Conservation (phyloP, 2,888 invertebrate genomes). For the Cheilosia variabilis region DNA sequence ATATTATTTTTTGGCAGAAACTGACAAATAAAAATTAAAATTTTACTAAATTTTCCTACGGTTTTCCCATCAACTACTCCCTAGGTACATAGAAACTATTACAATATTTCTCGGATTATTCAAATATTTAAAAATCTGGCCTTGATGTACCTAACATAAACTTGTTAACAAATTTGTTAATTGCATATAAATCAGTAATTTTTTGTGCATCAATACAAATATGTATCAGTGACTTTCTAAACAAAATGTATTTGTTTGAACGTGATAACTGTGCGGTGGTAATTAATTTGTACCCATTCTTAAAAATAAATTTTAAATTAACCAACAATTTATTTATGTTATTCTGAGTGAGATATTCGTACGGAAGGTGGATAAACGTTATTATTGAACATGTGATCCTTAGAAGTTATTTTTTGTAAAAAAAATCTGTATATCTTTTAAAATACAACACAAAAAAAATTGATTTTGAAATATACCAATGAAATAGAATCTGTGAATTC, state of each 20-base stretch:
- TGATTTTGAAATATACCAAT: slow-evolving; percentile 81
- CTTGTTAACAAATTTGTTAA: background rate
- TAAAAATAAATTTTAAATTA: background rate
- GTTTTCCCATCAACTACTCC: too few species aligned
- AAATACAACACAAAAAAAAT: slow-evolving; percentile 34
- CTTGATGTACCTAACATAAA: background rate
- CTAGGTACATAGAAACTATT: too few species aligned
- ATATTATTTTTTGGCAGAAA: too few species aligned
- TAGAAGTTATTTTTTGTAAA: slow-evolving; percentile 23
- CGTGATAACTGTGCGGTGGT: slow-evolving; percentile 10
- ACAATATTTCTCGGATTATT: too few species aligned
- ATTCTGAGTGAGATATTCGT: slow-evolving; percentile 12
- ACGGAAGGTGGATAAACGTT: slow-evolving; percentile 17
- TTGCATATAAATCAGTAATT: background rate
- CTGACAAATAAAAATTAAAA: too few species aligned
- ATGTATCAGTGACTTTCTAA: background rate
- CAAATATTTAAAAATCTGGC: too few species aligned
- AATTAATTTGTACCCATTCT: background rate
- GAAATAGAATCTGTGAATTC: slow-evolving; percentile 84
- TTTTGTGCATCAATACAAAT: background rate
- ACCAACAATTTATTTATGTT: slow-evolving; percentile 3
- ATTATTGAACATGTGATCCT: slow-evolving; percentile 21
- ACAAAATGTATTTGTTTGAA: slow-evolving; percentile 4
- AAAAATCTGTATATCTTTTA: slow-evolving; percentile 22
- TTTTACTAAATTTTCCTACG: too few species aligned